Percentiles rank a stretch among this genome's conserved stretches.
These are phyloP conservation scores for Thymelicus sylvestris DNA, from an alignment of 2,888 invertebrate species.

Conservation along the genomic window DNA sequence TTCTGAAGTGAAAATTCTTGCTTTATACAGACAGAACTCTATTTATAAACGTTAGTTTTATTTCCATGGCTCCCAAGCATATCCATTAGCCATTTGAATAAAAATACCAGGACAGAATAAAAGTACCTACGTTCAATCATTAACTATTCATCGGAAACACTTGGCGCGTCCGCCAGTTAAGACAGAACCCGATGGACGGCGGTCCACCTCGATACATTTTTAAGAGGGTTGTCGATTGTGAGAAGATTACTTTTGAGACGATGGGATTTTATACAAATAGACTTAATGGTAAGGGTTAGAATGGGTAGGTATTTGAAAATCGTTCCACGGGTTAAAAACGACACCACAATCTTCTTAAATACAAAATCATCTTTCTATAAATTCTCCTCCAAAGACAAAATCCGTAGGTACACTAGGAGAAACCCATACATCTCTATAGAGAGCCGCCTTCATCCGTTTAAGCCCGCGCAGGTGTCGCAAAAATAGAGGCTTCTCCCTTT, in stretches of 20 bases:
- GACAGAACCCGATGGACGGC: slow-evolving; percentile 53
- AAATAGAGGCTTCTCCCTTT: slow-evolving; percentile 72
- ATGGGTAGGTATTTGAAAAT: neutral
- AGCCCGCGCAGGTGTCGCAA: slow-evolving; percentile 70
- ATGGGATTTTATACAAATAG: slow-evolving; percentile 5
- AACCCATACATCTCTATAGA: slow-evolving; percentile 42
- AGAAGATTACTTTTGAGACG: slow-evolving; percentile 33
- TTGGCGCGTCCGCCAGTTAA: slow-evolving; percentile 70
- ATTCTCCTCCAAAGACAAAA: neutral
- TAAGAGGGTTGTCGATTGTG: slow-evolving; percentile 57
- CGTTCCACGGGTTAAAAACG: neutral
- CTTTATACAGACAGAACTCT: too few relatives aligned
- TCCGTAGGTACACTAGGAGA: slow-evolving; percentile 18
- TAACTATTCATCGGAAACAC: slow-evolving; percentile 77
- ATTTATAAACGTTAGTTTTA: too few relatives aligned
- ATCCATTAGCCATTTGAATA: neutral
- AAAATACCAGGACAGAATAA: neutral
- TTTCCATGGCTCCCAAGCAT: too few relatives aligned
- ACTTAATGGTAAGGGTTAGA: slow-evolving; percentile 1
- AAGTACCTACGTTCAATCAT: slow-evolving; percentile 54
- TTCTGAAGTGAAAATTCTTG: too few relatives aligned
- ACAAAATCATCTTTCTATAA: neutral
- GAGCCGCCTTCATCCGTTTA: slow-evolving; percentile 43
- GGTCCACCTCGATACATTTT: slow-evolving; percentile 63
- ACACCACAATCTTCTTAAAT: neutral